Conservation (phyloP, 2,888 invertebrate genomes). For the Alcis repandata region DNA sequence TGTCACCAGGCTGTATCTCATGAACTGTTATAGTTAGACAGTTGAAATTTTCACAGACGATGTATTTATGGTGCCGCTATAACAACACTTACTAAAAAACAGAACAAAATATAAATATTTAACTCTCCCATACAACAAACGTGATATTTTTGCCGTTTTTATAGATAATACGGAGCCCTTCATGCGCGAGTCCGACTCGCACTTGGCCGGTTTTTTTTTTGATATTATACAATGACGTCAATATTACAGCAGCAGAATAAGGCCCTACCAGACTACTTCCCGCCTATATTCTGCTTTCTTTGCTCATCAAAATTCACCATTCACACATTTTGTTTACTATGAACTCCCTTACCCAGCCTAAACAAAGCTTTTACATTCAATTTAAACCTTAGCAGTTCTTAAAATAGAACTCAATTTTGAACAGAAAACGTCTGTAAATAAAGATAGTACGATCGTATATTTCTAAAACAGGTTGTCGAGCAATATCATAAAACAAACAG, state of each 20-base stretch:
- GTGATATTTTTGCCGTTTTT: no score
- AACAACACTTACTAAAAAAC: no score
- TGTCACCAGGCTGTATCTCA: no score
- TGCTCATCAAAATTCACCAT: slow-evolving; percentile 35
- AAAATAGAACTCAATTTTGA: slow-evolving; percentile 15
- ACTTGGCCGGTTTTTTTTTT: no score
- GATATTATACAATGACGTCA: not conserved
- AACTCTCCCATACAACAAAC: no score
- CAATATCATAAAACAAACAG: slow-evolving; percentile 18
- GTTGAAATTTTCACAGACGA: no score
- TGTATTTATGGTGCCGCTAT: no score
- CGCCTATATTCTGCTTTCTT: slow-evolving; percentile 23
- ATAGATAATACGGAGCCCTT: no score
- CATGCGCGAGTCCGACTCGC: no score
- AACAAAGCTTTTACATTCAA: slow-evolving; percentile 1
- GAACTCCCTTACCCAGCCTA: slow-evolving; percentile 6
- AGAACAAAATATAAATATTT: no score
- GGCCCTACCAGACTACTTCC: not conserved
- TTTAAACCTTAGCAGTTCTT: slow-evolving; percentile 1
- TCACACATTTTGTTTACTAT: slow-evolving; percentile 37
- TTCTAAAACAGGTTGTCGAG: slow-evolving; percentile 38
- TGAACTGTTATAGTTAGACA: no score
- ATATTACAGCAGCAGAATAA: not conserved
- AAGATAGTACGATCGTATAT: slow-evolving; percentile 20
- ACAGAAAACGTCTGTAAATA: slow-evolving; percentile 14